These are phyloP conservation scores for Gadus chalcogrammus DNA, from an alignment of 2,113 vertebrate genomes.

Conservation along the genomic window DNA sequence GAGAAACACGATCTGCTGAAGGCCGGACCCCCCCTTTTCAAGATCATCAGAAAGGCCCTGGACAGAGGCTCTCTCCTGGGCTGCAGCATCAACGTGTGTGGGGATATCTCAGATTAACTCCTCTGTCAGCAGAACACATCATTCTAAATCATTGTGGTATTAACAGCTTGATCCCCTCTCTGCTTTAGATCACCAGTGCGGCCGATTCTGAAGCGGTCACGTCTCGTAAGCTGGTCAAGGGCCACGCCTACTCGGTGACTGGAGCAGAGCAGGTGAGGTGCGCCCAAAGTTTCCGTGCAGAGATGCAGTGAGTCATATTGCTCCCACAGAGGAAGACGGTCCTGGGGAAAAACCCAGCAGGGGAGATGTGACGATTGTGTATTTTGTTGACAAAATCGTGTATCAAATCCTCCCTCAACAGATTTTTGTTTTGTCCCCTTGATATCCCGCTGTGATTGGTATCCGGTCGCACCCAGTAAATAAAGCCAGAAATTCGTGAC, in stretches of 20 bases:
- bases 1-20: conserved; percentile 78
- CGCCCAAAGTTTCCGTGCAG: background rate
- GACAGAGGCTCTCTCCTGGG: conserved; percentile 68
- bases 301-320: too few relatives aligned
- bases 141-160: background rate
- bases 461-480: too few relatives aligned
- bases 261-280: conserved; percentile 80
- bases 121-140: background rate
- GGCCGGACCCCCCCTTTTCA: conserved; percentile 57
- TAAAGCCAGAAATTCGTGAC: too few relatives aligned
- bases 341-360: too few relatives aligned
- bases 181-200: conserved; percentile 18
- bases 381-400: too few relatives aligned
- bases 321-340: too few relatives aligned
- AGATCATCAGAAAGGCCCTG: conserved; percentile 68
- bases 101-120: background rate
- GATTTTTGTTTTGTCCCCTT: too few relatives aligned
- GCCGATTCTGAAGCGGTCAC: conserved; percentile 77
- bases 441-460: too few relatives aligned
- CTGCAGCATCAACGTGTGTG: conserved; percentile 71
- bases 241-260: conserved; percentile 83
- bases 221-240: conserved; percentile 77
- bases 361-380: too few relatives aligned
- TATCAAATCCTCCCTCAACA: too few relatives aligned
- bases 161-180: background rate